These are phyloP conservation scores for Ectemnius continuus DNA, from an alignment of 2,888 invertebrate genomes.

Conservation along the genomic window DNA sequence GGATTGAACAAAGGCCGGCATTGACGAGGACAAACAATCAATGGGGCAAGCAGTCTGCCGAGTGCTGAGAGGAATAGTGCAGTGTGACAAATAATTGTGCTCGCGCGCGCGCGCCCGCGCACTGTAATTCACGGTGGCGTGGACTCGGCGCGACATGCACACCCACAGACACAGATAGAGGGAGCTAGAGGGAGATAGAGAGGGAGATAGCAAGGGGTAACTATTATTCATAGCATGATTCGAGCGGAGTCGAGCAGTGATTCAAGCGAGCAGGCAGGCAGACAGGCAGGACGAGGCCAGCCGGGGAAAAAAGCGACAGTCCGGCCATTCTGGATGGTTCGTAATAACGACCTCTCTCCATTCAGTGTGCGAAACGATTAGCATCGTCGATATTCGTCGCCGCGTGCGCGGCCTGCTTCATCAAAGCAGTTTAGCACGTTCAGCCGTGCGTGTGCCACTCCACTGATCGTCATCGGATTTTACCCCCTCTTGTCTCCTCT, in stretches of 20 bases:
- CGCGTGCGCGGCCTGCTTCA: not conserved
- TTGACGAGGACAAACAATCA: too few species aligned
- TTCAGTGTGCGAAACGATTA: conserved; percentile 7
- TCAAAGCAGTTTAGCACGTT: conserved; percentile 8
- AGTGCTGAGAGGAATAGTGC: not conserved
- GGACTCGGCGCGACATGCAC: not conserved
- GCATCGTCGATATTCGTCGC: conserved; percentile 5
- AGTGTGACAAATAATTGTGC: conserved; percentile 7
- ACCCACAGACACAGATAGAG: too few species aligned
- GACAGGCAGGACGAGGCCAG: not conserved
- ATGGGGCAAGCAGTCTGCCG: too few species aligned
- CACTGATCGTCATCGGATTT: conserved; percentile 2
- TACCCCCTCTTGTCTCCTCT: not conserved
- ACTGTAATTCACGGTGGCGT: not conserved
- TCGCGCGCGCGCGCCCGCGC: not conserved
- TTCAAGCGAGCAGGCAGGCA: not conserved
- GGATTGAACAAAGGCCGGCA: too few species aligned
- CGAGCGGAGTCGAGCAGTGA: conserved; percentile 6
- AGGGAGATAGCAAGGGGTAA: not conserved
- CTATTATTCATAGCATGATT: conserved; percentile 8
- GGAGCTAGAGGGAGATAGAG: too few species aligned
- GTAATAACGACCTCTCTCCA: conserved; percentile 4
- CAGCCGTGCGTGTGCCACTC: not conserved
- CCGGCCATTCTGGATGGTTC: not conserved
- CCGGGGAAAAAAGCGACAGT: not conserved